phyloP scores from a whole-genome alignment of 2,888 invertebrate species.

The Phalera bucephala region DNA sequence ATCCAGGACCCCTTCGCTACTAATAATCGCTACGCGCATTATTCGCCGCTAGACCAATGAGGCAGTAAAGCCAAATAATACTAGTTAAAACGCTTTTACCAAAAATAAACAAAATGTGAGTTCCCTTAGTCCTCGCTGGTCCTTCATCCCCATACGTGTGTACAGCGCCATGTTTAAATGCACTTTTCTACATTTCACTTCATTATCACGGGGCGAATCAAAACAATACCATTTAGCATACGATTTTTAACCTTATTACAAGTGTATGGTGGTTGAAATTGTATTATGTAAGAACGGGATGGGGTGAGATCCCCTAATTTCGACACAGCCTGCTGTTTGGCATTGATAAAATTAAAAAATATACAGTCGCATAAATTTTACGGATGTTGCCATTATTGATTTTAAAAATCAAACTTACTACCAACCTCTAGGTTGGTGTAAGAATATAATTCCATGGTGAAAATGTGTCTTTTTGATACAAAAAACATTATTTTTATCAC shows the following conservation, averaged over 20 bases:
- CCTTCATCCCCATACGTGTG: no score
- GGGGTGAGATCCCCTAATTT: slow-evolving; percentile 59
- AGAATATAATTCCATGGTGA: no score
- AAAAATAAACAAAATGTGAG: no score
- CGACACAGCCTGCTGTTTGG: slow-evolving; percentile 42
- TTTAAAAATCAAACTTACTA: not conserved
- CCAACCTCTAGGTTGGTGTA: no score
- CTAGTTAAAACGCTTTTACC: no score
- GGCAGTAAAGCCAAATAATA: no score
- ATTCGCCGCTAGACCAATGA: no score
- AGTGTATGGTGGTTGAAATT: not conserved
- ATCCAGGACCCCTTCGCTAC: no score
- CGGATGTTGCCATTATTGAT: not conserved
- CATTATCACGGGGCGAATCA: slow-evolving; percentile 37
- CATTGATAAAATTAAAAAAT: slow-evolving; percentile 60
- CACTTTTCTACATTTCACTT: slow-evolving; percentile 35
- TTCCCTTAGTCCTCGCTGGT: no score
- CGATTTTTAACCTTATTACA: slow-evolving; percentile 10
- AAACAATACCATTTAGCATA: slow-evolving; percentile 18
- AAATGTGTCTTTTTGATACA: no score
- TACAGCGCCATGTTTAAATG: slow-evolving; percentile 19
- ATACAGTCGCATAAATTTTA: slow-evolving; percentile 37
- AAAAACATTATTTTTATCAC: no score
- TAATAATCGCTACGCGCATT: no score
- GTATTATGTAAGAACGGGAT: slow-evolving; percentile 17